Evolutionary conservation across 2,888 invertebrate genomes (phyloP).

Genomic region (Cheilosia soror): DNA sequence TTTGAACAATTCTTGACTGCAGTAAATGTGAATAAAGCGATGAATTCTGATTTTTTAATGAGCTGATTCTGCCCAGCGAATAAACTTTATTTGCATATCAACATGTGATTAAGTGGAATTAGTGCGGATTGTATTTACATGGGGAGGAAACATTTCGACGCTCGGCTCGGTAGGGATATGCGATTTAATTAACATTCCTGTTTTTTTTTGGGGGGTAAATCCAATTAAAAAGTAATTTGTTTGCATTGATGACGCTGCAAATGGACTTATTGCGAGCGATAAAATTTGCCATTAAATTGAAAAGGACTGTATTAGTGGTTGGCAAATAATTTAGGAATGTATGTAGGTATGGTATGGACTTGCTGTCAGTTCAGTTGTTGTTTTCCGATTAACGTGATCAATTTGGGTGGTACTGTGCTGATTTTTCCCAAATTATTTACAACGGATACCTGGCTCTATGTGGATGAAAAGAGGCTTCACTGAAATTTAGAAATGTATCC

Average conservation of each 20-base stretch:
- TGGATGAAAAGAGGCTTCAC: too few species aligned
- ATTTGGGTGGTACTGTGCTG: too few species aligned
- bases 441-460: too few species aligned
- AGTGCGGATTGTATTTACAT: slow-evolving; percentile 14
- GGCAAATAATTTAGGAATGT: not conserved
- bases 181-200: slow-evolving; percentile 11
- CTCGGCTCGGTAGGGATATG: not conserved
- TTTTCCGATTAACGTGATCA: too few species aligned
- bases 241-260: not conserved
- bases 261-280: not conserved
- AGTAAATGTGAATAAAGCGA: not conserved
- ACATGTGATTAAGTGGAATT: slow-evolving; percentile 15
- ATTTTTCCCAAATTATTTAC: too few species aligned
- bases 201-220: not conserved
- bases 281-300: slow-evolving; percentile 1
- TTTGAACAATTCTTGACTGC: not conserved
- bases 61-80: not conserved
- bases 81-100: slow-evolving; percentile 5
- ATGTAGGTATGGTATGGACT: too few species aligned
- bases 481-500: too few species aligned
- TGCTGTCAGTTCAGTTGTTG: not conserved
- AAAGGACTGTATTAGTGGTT: not conserved
- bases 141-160: not conserved
- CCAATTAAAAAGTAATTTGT: slow-evolving; percentile 17
- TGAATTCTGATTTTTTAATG: slow-evolving; percentile 7